phyloP scores from a whole-genome alignment of 2,888 invertebrate genomes.

The Alentia gelatinosa region DNA sequence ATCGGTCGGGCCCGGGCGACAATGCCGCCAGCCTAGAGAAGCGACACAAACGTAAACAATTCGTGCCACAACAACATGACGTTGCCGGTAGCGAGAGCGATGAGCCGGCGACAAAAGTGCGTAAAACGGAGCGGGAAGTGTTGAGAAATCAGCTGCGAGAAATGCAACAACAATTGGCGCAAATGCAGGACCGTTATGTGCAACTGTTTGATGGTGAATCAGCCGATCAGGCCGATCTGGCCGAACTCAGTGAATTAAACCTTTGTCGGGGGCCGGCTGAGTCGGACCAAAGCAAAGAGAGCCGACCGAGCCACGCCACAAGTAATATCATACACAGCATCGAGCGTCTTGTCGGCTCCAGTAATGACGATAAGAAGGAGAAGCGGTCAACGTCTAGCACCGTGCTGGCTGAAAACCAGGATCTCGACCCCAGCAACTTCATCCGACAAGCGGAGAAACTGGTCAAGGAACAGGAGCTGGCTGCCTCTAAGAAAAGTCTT shows the following conservation, averaged over 20 bases:
- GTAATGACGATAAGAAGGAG: conserved; percentile 51
- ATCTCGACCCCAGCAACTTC: conserved; percentile 85
- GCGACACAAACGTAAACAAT: conserved; percentile 90
- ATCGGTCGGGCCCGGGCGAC: conserved; percentile 51
- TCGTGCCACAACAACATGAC: conserved; percentile 94
- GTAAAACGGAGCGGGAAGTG: conserved; percentile 83
- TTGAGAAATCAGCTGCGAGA: conserved; percentile 91
- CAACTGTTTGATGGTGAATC: conserved; percentile 41
- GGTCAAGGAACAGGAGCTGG: conserved; percentile 86
- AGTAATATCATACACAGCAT: conserved; percentile 35
- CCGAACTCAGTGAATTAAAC: conserved; percentile 34
- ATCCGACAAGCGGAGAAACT: conserved; percentile 89
- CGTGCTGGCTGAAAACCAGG: not conserved
- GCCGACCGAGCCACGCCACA: not conserved
- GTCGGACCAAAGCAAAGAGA: not conserved
- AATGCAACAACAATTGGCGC: conserved; percentile 93
- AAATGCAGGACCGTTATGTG: conserved; percentile 94
- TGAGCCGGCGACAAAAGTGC: conserved; percentile 82
- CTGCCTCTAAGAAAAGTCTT: not conserved
- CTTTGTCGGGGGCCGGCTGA: not conserved
- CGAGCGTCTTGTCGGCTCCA: not conserved
- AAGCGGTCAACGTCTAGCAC: not conserved
- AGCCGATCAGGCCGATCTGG: conserved; percentile 28
- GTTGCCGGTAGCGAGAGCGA: conserved; percentile 69
- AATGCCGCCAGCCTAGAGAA: not conserved